Percentiles rank a stretch among this genome's conserved stretches.
Conservation (phyloP, 1,140 invertebrate genomes). For the Lordiphosa collinella region DNA sequence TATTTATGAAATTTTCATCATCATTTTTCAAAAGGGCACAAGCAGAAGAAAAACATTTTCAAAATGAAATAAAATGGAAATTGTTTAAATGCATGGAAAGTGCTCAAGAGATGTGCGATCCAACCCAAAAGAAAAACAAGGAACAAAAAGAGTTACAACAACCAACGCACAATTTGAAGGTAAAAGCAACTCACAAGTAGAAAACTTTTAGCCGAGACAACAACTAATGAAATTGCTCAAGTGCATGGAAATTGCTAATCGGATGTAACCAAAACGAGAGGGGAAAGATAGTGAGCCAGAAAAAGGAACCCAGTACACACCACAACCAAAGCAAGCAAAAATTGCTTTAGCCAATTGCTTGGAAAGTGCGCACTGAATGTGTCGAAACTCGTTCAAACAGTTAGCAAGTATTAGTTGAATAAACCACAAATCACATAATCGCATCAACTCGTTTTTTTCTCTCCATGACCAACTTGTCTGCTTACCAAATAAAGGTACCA, state of each 20-base stretch:
- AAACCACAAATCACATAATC: conserved; percentile 40
- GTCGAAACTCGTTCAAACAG: conserved; percentile 34
- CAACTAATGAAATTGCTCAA: conserved; percentile 63
- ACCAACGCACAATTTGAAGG: conserved; percentile 14
- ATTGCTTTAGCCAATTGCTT: conserved; percentile 72
- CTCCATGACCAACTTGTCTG: background rate
- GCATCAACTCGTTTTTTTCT: background rate
- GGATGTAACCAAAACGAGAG: conserved; percentile 32
- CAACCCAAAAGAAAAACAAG: conserved; percentile 27
- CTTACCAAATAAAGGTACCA: background rate
- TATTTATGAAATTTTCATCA: conserved; percentile 77
- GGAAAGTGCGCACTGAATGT: conserved; percentile 54
- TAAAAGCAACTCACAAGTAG: conserved; percentile 11
- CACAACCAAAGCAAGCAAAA: conserved; percentile 47
- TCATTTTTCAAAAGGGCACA: conserved; percentile 58
- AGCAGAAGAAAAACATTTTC: conserved; percentile 45
- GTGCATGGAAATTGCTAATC: conserved; percentile 74
- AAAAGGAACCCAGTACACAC: background rate
- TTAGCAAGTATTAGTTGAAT: conserved; percentile 49
- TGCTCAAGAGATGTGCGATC: conserved; percentile 31
- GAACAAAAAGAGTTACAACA: conserved; percentile 8
- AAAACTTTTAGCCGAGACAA: conserved; percentile 46
- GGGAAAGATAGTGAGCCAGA: background rate
- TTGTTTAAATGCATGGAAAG: conserved; percentile 75
- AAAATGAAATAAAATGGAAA: conserved; percentile 59